Base-by-base conservation (phyloP, 2,888 invertebrate genomes). In the Drosophila austrosaltans region DNA sequence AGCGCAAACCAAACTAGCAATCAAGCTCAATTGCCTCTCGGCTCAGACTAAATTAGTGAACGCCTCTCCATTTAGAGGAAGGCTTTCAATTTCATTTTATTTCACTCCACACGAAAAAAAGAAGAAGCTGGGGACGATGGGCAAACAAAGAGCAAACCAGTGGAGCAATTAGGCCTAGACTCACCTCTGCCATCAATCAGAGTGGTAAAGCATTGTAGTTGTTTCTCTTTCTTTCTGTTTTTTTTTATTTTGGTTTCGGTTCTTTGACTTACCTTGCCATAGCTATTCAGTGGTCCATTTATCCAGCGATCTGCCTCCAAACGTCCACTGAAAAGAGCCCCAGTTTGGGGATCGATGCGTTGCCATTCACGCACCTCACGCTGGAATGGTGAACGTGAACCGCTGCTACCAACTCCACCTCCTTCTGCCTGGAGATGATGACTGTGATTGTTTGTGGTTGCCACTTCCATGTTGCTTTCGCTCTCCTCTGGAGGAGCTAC, bases 311-410 rank as follows among this genome's bases (percentile, higher is more conserved):
- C 92, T 77, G 92, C 93, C 89, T 92, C 92, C 81, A 93, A 87
- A 75, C 92, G 92, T 68, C 92, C 93, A 81, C 91, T 92, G 79
- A 92, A 79, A 78, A 92, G 85, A 70, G 92, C 93, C 76, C 92
- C 92, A 76, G 93, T 92, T 89, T 92, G 90, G 86, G 92, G 92
- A 91, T 92, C 93, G 83, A 92, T 90, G 84, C 92, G 91, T 82
- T 93, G 93, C 92, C 92, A 92, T 90, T 92, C 92, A 85, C 92
- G 92, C 88, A 92, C 92, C 79, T 93, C 92, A 28, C 93, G 91
- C 77, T 92, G 93, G 83, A 93, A 92, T 72, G 92, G 93, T 72
- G 92, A 90, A 78, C 89, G 84, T 76, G 89, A 83, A 77, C 89
- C 89, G 65, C 81, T 75, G 44, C 79, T 84, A 40, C 60, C 53